A percentile compares a stretch with the other conserved stretches of the same genome.
Conservation (phyloP, 2,888 invertebrate species). For the Antheraea yamamai region DNA sequence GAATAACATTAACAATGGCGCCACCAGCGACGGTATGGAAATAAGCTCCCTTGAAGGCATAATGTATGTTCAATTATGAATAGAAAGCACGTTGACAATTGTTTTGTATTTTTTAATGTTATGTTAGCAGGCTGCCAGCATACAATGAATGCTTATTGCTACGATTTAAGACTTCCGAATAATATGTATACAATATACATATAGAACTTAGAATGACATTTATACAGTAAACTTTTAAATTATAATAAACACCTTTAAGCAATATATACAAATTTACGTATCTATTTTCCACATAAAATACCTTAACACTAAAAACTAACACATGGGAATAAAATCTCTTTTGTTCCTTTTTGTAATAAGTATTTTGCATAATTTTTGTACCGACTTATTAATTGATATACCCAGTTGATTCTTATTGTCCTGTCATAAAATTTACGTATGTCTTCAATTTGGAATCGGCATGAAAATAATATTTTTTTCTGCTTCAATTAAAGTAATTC, state of each 20-base stretch:
- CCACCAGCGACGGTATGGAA: slow-evolving; percentile 67
- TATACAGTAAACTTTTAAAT: neutral
- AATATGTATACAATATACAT: neutral
- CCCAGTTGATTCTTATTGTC: too few species aligned
- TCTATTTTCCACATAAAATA: neutral
- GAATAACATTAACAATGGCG: slow-evolving; percentile 70
- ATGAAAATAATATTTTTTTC: too few species aligned
- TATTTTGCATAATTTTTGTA: too few species aligned
- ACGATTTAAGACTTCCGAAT: slow-evolving; percentile 23
- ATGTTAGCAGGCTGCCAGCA: slow-evolving; percentile 17
- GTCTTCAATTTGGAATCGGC: neutral
- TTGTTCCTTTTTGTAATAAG: too few species aligned
- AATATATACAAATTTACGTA: neutral
- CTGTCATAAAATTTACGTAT: too few species aligned
- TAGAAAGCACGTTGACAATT: slow-evolving; percentile 45
- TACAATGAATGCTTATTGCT: slow-evolving; percentile 4
- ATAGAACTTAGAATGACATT: neutral
- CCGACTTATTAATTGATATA: too few species aligned
- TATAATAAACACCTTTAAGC: neutral
- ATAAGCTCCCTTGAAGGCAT: slow-evolving; percentile 44
- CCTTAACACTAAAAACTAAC: neutral
- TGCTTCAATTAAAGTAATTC: too few species aligned
- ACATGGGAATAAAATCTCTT: neutral
- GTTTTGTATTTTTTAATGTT: slow-evolving; percentile 24
- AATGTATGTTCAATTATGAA: slow-evolving; percentile 50